A percentile compares a stretch with the other conserved stretches of the same genome.
Conservation (phyloP, 2,113 vertebrate genomes). For the Protobothrops mucrosquamatus region DNA sequence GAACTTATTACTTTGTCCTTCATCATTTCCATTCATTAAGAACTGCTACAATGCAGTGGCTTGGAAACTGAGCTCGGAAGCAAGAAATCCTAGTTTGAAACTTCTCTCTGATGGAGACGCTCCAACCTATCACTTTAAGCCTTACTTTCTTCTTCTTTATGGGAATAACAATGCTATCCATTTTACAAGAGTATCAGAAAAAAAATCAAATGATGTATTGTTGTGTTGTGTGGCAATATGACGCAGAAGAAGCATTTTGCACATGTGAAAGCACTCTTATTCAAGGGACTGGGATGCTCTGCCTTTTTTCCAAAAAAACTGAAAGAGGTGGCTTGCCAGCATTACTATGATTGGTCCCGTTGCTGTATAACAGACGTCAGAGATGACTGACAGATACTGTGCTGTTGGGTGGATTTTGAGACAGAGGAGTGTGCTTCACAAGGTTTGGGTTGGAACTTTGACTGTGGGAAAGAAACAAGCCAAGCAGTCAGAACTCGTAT, state of each 20-base stretch:
- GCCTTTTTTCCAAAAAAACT: constrained; percentile 34
- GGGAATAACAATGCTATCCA: not conserved
- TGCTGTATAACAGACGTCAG: constrained; percentile 42
- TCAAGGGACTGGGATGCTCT: not conserved
- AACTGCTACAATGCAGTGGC: not conserved
- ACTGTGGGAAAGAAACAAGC: constrained; percentile 56
- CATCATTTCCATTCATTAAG: not conserved
- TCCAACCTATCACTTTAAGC: not conserved
- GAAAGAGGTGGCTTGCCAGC: constrained; percentile 40
- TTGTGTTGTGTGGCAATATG: not conserved
- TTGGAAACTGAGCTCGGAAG: not conserved
- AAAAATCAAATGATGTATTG: not conserved
- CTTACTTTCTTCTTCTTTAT: not conserved
- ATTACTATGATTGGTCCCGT: constrained; percentile 31
- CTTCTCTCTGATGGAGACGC: not conserved
- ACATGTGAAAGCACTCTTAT: not conserved
- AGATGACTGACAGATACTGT: not conserved
- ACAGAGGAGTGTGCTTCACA: not conserved
- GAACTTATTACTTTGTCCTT: not conserved
- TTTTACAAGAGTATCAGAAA: not conserved
- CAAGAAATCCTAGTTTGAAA: not conserved
- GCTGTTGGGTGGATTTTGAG: constrained; percentile 21
- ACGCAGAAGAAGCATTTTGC: not conserved
- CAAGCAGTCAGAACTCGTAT: not conserved
- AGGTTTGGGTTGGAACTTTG: not conserved